phyloP scores from a whole-genome alignment of 2,113 vertebrate genomes.

The Acanthochromis polyacanthus region DNA sequence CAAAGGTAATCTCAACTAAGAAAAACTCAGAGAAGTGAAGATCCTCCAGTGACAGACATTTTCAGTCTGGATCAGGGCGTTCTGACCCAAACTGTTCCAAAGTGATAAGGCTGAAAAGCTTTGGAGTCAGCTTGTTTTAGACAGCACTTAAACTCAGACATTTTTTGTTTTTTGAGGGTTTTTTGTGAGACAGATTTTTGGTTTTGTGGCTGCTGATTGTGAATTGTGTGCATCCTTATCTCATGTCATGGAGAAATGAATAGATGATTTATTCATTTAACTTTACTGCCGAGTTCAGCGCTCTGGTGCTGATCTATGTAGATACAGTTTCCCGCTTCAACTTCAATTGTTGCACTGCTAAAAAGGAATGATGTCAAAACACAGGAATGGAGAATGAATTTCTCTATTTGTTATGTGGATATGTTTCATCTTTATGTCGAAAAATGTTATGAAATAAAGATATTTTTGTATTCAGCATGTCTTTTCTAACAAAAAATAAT shows the following conservation, averaged over 20 bases:
- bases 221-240: background rate
- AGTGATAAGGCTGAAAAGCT: conserved; percentile 3
- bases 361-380: conserved; percentile 44
- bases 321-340: conserved; percentile 6
- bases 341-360: background rate
- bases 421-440: background rate
- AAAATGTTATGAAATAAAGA: conserved; percentile 2
- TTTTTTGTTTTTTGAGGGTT: background rate
- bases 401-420: background rate
- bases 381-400: conserved; percentile 11
- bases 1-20: conserved; percentile 4
- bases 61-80: conserved; percentile 15
- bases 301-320: conserved; percentile 12
- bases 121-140: conserved; percentile 3
- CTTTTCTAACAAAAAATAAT: background rate
- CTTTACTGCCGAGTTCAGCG: background rate
- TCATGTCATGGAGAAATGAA: background rate
- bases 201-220: conserved; percentile 34
- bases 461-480: background rate
- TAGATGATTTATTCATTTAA: conserved; percentile 14
- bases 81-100: conserved; percentile 19
- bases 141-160: conserved; percentile 32
- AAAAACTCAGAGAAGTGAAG: background rate
- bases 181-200: background rate
- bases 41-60: background rate